These are phyloP conservation scores for Ranitomeya variabilis DNA, from an alignment of 2,113 vertebrate species.

Conservation along the genomic window DNA sequence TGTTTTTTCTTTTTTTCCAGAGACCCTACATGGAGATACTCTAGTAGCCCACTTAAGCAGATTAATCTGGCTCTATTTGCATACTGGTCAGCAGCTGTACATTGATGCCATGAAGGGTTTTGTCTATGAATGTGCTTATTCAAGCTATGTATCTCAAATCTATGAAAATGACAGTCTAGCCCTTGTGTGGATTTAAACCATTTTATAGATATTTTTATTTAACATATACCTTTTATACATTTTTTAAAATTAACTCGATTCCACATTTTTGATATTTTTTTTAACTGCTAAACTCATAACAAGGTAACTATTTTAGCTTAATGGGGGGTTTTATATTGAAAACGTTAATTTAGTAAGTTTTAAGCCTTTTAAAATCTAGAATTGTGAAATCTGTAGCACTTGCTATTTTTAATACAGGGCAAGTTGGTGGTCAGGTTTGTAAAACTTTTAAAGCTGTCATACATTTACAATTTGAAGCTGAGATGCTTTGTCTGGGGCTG, in stretches of 20 bases:
- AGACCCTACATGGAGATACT: constrained; percentile 62
- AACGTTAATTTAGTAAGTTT: background rate
- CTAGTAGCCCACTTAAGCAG: constrained; percentile 62
- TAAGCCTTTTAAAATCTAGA: background rate
- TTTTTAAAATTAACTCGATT: background rate
- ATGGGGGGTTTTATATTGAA: background rate
- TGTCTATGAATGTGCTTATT: constrained; percentile 63
- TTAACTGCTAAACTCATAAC: too few relatives aligned
- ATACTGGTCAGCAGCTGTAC: constrained; percentile 66
- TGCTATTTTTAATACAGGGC: background rate
- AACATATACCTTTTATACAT: background rate
- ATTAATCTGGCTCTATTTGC: constrained; percentile 68
- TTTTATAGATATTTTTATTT: background rate
- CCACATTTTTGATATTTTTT: too few relatives aligned
- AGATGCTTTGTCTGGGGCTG: background rate
- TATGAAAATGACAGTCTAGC: constrained; percentile 12
- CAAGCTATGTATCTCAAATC: constrained; percentile 49
- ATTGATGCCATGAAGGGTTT: constrained; percentile 65
- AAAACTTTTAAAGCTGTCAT: too few relatives aligned
- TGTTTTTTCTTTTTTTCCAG: constrained; percentile 57
- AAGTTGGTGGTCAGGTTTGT: background rate
- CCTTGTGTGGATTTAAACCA: background rate
- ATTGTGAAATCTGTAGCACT: background rate
- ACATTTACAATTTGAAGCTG: too few relatives aligned
- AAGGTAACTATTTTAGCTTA: background rate